A percentile compares a stretch with the other conserved stretches of the same genome.
These are phyloP conservation scores for Callinectes sapidus DNA, from an alignment of 2,888 invertebrate species.

Conservation along the genomic window DNA sequence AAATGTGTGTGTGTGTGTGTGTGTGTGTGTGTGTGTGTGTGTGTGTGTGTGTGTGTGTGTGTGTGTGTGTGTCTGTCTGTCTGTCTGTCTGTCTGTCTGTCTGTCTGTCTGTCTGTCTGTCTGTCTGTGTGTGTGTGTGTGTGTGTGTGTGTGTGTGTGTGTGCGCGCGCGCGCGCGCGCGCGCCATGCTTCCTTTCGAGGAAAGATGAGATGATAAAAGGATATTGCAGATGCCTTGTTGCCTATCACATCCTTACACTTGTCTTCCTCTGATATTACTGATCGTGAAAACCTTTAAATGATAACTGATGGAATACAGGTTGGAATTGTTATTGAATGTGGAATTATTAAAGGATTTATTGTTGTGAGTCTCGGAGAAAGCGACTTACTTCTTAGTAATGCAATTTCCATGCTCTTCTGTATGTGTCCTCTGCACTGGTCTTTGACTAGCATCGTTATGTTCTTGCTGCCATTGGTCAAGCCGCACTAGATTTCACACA, in stretches of 20 bases:
- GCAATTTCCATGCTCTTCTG: background rate
- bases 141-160: background rate
- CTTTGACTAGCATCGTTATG: background rate
- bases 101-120: background rate
- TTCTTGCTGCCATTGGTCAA: background rate
- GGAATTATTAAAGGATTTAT: background rate
- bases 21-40: constrained; percentile 24
- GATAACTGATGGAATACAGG: background rate
- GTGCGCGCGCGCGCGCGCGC: constrained; percentile 1
- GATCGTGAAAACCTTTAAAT: background rate
- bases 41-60: background rate
- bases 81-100: background rate
- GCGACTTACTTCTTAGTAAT: background rate
- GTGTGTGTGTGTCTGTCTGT: constrained; percentile 17
- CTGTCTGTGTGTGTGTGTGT: constrained; percentile 14
- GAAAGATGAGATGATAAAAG: background rate
- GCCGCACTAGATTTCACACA: background rate
- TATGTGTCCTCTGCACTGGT: background rate
- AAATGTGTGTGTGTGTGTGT: background rate
- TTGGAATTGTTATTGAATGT: too few relatives aligned
- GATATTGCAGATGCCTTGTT: background rate
- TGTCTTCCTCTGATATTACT: background rate
- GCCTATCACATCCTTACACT: background rate
- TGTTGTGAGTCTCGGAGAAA: too few relatives aligned
- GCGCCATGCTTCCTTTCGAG: background rate